Base-by-base conservation (phyloP, 1,140 invertebrate species). In the Aphaenogaster floridana region DNA sequence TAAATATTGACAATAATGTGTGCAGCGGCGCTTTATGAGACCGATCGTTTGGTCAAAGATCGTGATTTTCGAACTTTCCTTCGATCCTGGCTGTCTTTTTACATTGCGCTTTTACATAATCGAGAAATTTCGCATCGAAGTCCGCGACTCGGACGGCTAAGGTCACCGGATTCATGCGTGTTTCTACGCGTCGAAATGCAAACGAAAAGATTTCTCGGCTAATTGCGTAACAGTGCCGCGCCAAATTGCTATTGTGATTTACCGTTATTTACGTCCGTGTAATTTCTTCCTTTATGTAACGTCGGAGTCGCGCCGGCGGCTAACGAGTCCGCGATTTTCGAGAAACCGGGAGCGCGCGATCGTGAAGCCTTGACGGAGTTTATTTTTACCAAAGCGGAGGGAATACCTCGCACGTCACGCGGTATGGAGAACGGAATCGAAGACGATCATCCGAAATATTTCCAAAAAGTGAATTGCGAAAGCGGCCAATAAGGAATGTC, bases 201-300 rank as follows among this genome's bases (percentile, higher is more conserved):
- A 81, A 81, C 50, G 66, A 71, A 81, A 72, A 52, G 11, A 83
- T 74, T 28, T 74, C 52, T 36, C 52, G 7, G 1, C 0, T 45
- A 72, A 72, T 50, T 83, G 17, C 7, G 0, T 59, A 72, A 72
- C 39, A 3, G 6, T 59, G 15, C 2, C n/a, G 36, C 7, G 36
- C 4, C 52, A 52, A 69, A 68, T 21, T 15, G 39, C n/a, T 48
- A 83, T 61, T 74, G 17, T 83, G 17, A 52, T 48, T 83, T 61
- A 80, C 50, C 50, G 48, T 69, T 81, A 61, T 81, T 17, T 77
- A 28, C 34, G 17, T 57, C 13, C n/a, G 17, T 2, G 1, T 72
- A 59, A 83, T 83, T 48, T 34, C n/a, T 68, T 59, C 8, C 13
- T 36, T 72, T 72, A 83, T 39, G 2, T 59, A 72, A 72, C 5